A percentile compares a stretch with the other conserved stretches of the same genome.
Evolutionary conservation across 2,888 invertebrate species (phyloP).

Genomic region (Parochlus steinenii): DNA sequence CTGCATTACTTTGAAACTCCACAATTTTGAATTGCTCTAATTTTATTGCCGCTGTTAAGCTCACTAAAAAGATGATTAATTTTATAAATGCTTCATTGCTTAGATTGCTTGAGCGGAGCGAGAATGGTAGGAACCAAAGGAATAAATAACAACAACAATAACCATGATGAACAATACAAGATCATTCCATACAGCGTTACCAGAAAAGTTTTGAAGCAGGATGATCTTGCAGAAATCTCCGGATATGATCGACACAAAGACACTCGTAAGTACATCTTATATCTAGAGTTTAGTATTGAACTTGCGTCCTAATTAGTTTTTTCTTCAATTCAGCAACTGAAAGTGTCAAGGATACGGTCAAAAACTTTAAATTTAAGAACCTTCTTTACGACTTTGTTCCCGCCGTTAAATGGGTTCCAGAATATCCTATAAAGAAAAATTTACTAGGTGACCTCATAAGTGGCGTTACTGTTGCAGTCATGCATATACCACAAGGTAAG

Average conservation of each 20-base stretch:
- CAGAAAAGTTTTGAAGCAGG: slow-evolving; percentile 8
- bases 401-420: slow-evolving; percentile 42
- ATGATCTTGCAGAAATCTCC: slow-evolving; percentile 4
- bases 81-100: neutral
- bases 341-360: neutral
- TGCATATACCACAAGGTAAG: slow-evolving; percentile 70
- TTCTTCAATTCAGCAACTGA: slow-evolving; percentile 1
- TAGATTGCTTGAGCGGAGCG: neutral
- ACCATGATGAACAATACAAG: neutral
- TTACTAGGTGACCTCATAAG: slow-evolving; percentile 55
- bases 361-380: slow-evolving; percentile 5
- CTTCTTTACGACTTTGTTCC: slow-evolving; percentile 29
- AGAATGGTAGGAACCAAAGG: neutral
- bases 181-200: slow-evolving; percentile 7
- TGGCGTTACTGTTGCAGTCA: slow-evolving; percentile 70
- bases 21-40: no score
- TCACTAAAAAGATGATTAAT: no score
- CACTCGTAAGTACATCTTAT: slow-evolving; percentile 6
- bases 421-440: slow-evolving; percentile 41
- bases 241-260: slow-evolving; percentile 9
- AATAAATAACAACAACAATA: neutral
- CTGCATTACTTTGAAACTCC: no score
- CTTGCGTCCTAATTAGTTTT: neutral
- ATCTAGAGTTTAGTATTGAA: neutral
- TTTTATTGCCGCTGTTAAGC: no score